Evolutionary conservation across 1,140 invertebrate species (phyloP).

Genomic region (Leptinotarsa undecemlineata): DNA sequence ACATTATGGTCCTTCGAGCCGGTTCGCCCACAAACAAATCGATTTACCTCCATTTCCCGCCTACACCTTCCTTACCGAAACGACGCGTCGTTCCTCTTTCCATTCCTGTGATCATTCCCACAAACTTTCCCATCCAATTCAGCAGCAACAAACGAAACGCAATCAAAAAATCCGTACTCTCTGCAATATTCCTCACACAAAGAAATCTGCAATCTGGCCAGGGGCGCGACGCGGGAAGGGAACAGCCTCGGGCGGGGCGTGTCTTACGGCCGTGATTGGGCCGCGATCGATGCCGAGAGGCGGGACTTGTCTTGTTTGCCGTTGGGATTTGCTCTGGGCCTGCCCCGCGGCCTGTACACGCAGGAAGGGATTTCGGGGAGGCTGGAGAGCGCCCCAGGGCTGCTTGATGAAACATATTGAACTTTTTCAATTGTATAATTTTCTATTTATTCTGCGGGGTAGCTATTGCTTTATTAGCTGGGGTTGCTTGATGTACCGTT

Average conservation of each 20-base stretch:
- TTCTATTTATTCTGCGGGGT: constrained; percentile 16
- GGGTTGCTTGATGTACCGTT: constrained; percentile 7
- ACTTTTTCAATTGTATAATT: constrained; percentile 24
- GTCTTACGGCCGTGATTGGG: constrained; percentile 23
- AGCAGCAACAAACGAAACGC: background rate
- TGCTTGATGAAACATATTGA: constrained; percentile 4
- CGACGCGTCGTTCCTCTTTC: background rate
- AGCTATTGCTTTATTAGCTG: background rate
- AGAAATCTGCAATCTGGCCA: constrained; percentile 4
- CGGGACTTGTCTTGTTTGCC: background rate
- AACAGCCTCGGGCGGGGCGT: constrained; percentile 14
- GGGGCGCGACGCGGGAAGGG: background rate
- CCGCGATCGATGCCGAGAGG: background rate
- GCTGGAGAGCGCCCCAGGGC: background rate
- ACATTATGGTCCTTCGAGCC: too few species aligned
- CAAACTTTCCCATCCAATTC: background rate
- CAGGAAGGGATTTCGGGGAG: background rate
- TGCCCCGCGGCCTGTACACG: constrained; percentile 8
- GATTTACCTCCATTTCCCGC: too few species aligned
- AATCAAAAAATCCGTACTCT: constrained; percentile 1
- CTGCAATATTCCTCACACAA: background rate
- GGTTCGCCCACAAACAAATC: too few species aligned
- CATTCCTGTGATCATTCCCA: background rate
- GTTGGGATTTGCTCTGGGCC: constrained; percentile 1
- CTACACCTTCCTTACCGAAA: too few species aligned